Base-by-base conservation (phyloP, 1,140 invertebrate genomes). In the Neomicropteryx cornuta region DNA sequence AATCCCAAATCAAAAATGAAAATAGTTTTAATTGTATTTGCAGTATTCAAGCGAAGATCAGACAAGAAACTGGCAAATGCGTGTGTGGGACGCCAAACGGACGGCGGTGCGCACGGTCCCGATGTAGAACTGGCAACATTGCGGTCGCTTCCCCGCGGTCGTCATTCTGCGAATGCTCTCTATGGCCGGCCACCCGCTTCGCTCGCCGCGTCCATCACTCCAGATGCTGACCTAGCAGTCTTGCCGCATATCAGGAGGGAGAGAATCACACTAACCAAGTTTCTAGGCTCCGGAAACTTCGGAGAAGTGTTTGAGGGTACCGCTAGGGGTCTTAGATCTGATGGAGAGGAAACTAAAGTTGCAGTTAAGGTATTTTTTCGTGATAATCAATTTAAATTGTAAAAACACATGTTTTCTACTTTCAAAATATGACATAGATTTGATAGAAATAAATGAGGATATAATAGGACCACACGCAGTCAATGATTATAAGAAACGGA, bases 241-340 rank as follows among this genome's bases (percentile, higher is more conserved):
- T 58, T 94, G n/a, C 87, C 88, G 0, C 87, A 88, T 53, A 85
- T 96, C 33, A 72, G 77, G 19, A 71, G 83, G 36, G 81, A 83
- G 29, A 76, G 81, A 45, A 83, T 97, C 27, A 84, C 79, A 0
- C 57, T 92, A 2, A 82, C 77, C 0, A 89, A 91, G 56, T 91
- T 93, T 52, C 64, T 97, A 24, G 94, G 93, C 0, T 90, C 86
- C 42, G 95, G 94, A 1, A 91, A 91, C n/a, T 97, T 97, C 56
- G 94, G 93, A 3, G 91, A 96, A 65, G 94, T 97, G 2, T 95
- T 86, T 56, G 88, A 95, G 69, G 94, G 92, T 1, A 73, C 79
- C 27, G 79, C 85, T 0, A 75, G 75, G 45, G 71, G 77, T 43
- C 58, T 86, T 18, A 72, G 69, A 22, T 68, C 62, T 4, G 62